phyloP scores from a whole-genome alignment of 2,888 invertebrate genomes.

The Synergus laeviventris region DNA sequence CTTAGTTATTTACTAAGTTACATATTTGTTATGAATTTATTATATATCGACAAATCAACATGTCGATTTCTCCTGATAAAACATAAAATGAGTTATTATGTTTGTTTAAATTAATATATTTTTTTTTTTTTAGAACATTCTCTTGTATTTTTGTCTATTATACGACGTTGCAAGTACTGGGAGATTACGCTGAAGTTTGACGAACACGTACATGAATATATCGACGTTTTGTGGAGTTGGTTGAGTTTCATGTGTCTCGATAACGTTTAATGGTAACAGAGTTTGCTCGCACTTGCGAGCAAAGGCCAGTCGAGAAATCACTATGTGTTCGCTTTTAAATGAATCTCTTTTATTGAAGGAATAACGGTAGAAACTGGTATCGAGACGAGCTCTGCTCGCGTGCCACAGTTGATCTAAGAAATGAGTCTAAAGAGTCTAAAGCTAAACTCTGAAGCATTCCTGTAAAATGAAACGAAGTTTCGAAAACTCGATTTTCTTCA shows the following conservation, averaged over 20 bases:
- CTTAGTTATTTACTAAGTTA: no score
- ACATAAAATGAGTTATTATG: background rate
- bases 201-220: background rate
- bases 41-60: no score
- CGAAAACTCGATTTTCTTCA: background rate
- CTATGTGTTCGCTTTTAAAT: conserved; percentile 34
- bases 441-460: no score
- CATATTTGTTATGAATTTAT: no score
- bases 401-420: conserved; percentile 17
- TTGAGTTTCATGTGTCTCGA: conserved; percentile 28
- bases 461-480: background rate
- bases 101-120: background rate
- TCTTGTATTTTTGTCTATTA: background rate
- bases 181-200: conserved; percentile 1
- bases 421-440: background rate
- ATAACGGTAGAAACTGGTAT: conserved; percentile 40
- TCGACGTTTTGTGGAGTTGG: background rate
- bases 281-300: conserved; percentile 26
- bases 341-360: conserved; percentile 34
- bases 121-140: background rate
- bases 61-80: no score
- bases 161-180: background rate
- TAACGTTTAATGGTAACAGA: conserved; percentile 32
- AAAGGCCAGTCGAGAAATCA: conserved; percentile 30
- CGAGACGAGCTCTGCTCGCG: conserved; percentile 24